Base-by-base conservation (phyloP, 53 echinoderm and acorn worm genomes). In the Paelopatides confundens region DNA sequence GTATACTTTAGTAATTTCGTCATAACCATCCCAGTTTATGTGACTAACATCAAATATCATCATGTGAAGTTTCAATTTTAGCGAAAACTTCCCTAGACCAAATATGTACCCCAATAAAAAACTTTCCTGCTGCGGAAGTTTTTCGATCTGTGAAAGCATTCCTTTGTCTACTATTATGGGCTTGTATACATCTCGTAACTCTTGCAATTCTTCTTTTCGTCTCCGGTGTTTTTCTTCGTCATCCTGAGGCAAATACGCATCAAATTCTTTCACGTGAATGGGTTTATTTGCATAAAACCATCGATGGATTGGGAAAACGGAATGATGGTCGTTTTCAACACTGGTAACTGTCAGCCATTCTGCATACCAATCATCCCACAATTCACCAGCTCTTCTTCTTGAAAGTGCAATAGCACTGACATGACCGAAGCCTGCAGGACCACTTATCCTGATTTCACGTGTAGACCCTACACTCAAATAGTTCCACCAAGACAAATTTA, bases 221-320 rank as follows among this genome's bases (percentile, higher is more conserved):
- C 69, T 48, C 9, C 43, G 4, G 21, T 21, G 6, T 6, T 58
- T n/a, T n/a, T n/a, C n/a, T n/a, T n/a, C 58, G 14, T 86, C 86
- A 12, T 86, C 69, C 50, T 86, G 69, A 1, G 86, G 86, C 31
- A 86, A 49, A 10, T 49, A 68, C 10, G 52, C 69, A 32, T 86
- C 86, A 43, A 65, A 31, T 15, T 86, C 86, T 32, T 70, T 86
- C 3, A 86, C 5, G 15, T 6, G 21, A 58, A 58, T 21, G 3
- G 69, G 68, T 13, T 0, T 8, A 50, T 69, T 66, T 40, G 15
- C 50, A 31, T 27, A 28, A 69, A 86, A 37, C 86, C 86, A 86
- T 21, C 86, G 18, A 69, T 86, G 86, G 17, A 86, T 30, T 0
- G 86, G 86, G 49, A 86, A 86, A 35, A 86, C 66, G 53, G 58